These are phyloP conservation scores for Macropodus opercularis DNA, from an alignment of 2,797 vertebrate genomes.

Conservation along the genomic window DNA sequence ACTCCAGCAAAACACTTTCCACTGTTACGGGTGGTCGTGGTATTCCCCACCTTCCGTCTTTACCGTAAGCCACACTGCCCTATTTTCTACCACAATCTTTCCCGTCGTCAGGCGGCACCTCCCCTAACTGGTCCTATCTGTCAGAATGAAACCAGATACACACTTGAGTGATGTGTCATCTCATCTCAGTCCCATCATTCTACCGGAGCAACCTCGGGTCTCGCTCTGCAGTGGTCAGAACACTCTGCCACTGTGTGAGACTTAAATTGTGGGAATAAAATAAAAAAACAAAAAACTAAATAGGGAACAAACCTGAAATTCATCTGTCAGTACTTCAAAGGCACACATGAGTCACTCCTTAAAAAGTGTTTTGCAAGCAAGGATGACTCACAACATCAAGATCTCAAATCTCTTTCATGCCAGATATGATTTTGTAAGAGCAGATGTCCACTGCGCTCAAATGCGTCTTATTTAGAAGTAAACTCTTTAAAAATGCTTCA, in stretches of 20 bases:
- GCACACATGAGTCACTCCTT: slow-evolving; percentile 25
- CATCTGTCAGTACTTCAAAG: slow-evolving; percentile 31
- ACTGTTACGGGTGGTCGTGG: slow-evolving; percentile 25
- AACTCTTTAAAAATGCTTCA: slow-evolving; percentile 36
- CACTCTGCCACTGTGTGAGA: neutral
- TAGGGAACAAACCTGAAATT: slow-evolving; percentile 20
- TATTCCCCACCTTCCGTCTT: slow-evolving; percentile 35
- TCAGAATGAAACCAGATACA: slow-evolving; percentile 62
- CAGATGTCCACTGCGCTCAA: slow-evolving; percentile 25
- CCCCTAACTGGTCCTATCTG: slow-evolving; percentile 47
- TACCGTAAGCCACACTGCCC: slow-evolving; percentile 44
- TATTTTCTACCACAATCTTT: slow-evolving; percentile 62
- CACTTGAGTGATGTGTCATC: slow-evolving; percentile 45
- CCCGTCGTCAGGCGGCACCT: slow-evolving; percentile 41
- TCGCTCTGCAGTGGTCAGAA: slow-evolving; percentile 22
- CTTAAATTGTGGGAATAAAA: slow-evolving; percentile 14
- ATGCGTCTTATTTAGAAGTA: slow-evolving; percentile 18
- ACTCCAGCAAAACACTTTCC: slow-evolving; percentile 13
- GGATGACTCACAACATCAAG: slow-evolving; percentile 36
- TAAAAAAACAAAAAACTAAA: too few species aligned
- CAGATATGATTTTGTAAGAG: slow-evolving; percentile 28
- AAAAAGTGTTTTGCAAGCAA: slow-evolving; percentile 28
- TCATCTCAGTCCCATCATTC: slow-evolving; percentile 33
- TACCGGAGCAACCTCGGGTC: neutral
- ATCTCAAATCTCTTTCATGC: slow-evolving; percentile 33